phyloP scores from a whole-genome alignment of 2,888 invertebrate species.

The Chesias legatella region DNA sequence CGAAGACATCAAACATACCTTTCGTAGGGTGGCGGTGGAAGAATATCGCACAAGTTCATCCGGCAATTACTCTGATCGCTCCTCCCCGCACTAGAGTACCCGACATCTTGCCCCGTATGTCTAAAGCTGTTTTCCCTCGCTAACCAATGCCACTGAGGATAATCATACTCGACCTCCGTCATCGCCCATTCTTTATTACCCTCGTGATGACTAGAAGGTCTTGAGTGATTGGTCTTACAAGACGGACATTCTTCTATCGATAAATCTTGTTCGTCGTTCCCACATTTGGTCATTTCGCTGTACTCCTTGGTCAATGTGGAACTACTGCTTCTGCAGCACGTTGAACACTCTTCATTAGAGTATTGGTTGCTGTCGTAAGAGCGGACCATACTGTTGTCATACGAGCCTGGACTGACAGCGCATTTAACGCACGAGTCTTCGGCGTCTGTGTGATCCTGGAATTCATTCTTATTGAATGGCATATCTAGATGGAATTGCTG shows the following conservation, averaged over 20 bases:
- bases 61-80: constrained; percentile 64
- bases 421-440: constrained; percentile 79
- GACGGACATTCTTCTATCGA: constrained; percentile 73
- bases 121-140: constrained; percentile 71
- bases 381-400: constrained; percentile 75
- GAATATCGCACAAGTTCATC: constrained; percentile 74
- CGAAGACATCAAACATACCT: constrained; percentile 58
- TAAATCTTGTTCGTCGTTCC: constrained; percentile 65
- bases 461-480: constrained; percentile 25
- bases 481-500: constrained; percentile 12
- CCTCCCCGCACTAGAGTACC: constrained; percentile 56
- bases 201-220: constrained; percentile 71
- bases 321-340: constrained; percentile 70
- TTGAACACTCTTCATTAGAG: constrained; percentile 74
- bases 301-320: constrained; percentile 74
- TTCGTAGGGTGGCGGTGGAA: constrained; percentile 72
- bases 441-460: constrained; percentile 71
- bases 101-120: constrained; percentile 54
- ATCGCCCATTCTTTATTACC: constrained; percentile 70
- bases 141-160: constrained; percentile 76
- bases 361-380: constrained; percentile 73
- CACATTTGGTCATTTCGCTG: constrained; percentile 76
- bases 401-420: constrained; percentile 77
- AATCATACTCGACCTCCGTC: constrained; percentile 72
- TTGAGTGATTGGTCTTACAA: constrained; percentile 68